Percentiles rank a stretch among this genome's conserved stretches.
phyloP scores from a whole-genome alignment of 2,113 vertebrate genomes.

The Odontesthes bonariensis region DNA sequence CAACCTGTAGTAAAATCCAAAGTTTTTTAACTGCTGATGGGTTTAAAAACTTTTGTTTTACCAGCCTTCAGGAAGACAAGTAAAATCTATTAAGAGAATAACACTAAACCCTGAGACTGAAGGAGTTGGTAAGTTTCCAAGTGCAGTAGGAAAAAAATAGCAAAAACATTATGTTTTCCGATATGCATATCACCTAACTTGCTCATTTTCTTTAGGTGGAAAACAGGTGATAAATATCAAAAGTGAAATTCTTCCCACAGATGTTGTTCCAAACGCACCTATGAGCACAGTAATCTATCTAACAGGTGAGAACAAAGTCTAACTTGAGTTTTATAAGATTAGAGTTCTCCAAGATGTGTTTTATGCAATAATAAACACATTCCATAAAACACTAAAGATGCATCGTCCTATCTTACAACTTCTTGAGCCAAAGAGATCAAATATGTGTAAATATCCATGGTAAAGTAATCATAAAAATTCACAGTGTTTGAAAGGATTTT shows the following conservation, averaged over 20 bases:
- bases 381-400: no score
- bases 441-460: no score
- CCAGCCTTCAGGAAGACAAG: constrained; percentile 84
- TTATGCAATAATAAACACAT: no score
- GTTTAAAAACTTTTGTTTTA: background rate
- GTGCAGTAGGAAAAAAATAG: background rate
- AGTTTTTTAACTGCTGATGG: no score
- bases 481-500: no score
- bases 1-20: background rate
- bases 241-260: constrained; percentile 14
- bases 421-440: no score
- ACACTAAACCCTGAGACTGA: constrained; percentile 74
- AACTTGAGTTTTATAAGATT: no score
- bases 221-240: constrained; percentile 48
- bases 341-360: no score
- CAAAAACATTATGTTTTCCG: background rate
- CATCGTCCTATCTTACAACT: no score
- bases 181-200: background rate
- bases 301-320: constrained; percentile 64
- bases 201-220: constrained; percentile 37
- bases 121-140: constrained; percentile 77
- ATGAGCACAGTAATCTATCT: constrained; percentile 65
- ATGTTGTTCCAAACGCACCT: constrained; percentile 64
- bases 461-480: no score
- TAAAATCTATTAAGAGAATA: constrained; percentile 44